A percentile compares a stretch with the other conserved stretches of the same genome.
Conservation (phyloP, 1,140 invertebrate genomes). For the Antheraea mylitta region DNA sequence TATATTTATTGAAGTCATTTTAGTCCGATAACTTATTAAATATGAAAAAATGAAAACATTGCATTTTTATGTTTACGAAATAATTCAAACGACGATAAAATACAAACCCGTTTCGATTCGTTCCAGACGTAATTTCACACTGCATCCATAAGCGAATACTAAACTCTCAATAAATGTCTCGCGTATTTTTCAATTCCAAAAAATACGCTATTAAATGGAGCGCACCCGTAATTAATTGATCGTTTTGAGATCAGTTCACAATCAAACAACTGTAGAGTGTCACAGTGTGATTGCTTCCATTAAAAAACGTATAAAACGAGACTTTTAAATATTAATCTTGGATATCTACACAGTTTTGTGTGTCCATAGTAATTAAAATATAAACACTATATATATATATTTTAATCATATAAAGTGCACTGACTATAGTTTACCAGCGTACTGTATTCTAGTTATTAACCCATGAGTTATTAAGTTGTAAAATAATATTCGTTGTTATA, state of each 20-base stretch:
- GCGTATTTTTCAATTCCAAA: conserved; percentile 5
- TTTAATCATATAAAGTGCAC: too few species aligned
- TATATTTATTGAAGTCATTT: neutral
- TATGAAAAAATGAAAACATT: neutral
- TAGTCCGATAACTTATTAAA: neutral
- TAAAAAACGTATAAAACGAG: conserved; percentile 44
- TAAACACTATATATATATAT: too few species aligned
- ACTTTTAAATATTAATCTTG: conserved; percentile 63
- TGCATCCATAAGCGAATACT: neutral
- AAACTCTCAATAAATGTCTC: neutral
- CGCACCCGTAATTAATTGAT: conserved; percentile 56
- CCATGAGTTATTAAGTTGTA: neutral
- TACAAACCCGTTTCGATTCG: neutral
- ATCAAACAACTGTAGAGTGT: conserved; percentile 56
- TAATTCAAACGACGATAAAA: neutral
- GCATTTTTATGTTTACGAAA: neutral
- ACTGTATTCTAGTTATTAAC: neutral
- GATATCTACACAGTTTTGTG: conserved; percentile 40
- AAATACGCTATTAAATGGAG: conserved; percentile 28
- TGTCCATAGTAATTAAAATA: neutral
- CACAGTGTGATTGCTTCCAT: conserved; percentile 37
- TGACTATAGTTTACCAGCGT: too few species aligned
- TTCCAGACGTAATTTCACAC: neutral
- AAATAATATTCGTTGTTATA: too few species aligned
- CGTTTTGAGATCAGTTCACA: conserved; percentile 52